phyloP scores from a whole-genome alignment of 2,888 invertebrate genomes.

The Drosophila mulleri region DNA sequence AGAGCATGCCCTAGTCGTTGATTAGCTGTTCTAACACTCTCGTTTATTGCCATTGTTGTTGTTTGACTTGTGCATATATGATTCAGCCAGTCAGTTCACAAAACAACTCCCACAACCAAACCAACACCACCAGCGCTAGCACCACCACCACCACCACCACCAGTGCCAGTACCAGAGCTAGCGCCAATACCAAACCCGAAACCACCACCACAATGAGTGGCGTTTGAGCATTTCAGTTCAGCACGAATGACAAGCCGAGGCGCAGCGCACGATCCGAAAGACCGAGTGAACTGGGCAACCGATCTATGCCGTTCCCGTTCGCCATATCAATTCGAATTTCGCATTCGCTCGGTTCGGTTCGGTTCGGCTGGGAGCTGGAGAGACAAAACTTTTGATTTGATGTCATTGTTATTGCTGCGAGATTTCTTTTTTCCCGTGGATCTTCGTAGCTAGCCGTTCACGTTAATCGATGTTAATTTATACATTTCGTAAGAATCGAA shows the following conservation, averaged over 20 bases:
- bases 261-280: slow-evolving; percentile 1
- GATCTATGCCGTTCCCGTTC: slow-evolving; percentile 33
- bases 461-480: slow-evolving; percentile 81
- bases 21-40: not conserved
- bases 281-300: slow-evolving; percentile 12
- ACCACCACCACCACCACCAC: slow-evolving; percentile 26
- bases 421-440: slow-evolving; percentile 8
- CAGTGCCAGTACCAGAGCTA: not conserved
- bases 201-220: slow-evolving; percentile 25
- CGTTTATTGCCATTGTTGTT: slow-evolving; percentile 8
- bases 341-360: slow-evolving; percentile 43
- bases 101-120: slow-evolving; percentile 74
- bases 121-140: slow-evolving; percentile 36
- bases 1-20: not conserved
- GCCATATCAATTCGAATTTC: slow-evolving; percentile 46
- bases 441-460: slow-evolving; percentile 65
- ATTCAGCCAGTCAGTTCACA: slow-evolving; percentile 60
- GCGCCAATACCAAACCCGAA: not conserved
- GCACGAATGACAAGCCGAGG: slow-evolving; percentile 8
- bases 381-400: not conserved
- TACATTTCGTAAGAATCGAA: slow-evolving; percentile 76
- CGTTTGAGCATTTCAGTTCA: slow-evolving; percentile 22
- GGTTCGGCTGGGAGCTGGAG: slow-evolving; percentile 30
- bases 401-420: slow-evolving; percentile 28
- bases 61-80: slow-evolving; percentile 46